Evolutionary conservation across 2,113 vertebrate genomes (phyloP).

Genomic region (Megaceryle torquata): DNA sequence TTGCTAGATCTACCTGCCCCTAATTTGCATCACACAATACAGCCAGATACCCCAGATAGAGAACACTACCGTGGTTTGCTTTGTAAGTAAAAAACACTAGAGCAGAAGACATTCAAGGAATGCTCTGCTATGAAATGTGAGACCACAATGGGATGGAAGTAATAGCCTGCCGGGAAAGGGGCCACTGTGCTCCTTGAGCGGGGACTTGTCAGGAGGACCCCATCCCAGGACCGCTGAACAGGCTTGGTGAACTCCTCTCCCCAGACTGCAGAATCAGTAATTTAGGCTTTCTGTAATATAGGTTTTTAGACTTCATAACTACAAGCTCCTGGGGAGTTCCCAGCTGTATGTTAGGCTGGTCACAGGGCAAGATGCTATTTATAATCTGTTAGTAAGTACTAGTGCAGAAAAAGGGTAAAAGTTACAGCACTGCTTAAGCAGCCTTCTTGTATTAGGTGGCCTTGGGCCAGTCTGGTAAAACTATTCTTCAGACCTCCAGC

Average conservation of each 20-base stretch:
- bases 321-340: neutral
- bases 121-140: neutral
- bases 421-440: neutral
- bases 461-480: neutral
- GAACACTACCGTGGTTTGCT: neutral
- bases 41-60: neutral
- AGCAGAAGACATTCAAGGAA: neutral
- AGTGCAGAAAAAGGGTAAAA: neutral
- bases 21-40: neutral
- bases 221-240: neutral
- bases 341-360: neutral
- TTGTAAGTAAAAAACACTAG: neutral
- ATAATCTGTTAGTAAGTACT: neutral
- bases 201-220: neutral
- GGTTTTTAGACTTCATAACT: neutral
- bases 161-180: neutral
- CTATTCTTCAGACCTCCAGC: neutral
- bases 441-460: neutral
- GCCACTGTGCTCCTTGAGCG: neutral
- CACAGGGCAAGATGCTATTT: neutral
- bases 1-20: accelerated
- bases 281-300: neutral
- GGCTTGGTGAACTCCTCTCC: neutral
- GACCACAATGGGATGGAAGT: neutral
- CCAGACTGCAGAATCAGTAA: neutral